phyloP scores from a whole-genome alignment of 1,140 invertebrate species.

The Apis cerana region DNA sequence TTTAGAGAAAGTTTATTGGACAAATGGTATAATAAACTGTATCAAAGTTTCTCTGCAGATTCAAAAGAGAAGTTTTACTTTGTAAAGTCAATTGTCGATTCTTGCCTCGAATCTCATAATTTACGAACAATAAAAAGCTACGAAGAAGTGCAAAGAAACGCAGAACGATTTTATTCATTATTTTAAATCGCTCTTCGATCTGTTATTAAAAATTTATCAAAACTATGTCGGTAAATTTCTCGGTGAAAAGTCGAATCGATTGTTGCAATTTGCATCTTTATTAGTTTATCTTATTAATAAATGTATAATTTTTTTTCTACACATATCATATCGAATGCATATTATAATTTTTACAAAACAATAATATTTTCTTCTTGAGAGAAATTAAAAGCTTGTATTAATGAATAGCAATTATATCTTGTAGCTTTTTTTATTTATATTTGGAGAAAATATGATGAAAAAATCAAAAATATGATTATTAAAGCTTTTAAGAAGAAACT shows the following conservation, averaged over 20 bases:
- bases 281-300: background rate
- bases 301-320: background rate
- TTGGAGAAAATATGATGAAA: background rate
- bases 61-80: background rate
- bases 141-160: background rate
- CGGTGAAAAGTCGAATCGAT: background rate
- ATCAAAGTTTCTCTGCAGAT: background rate
- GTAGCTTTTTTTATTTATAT: background rate
- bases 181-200: background rate
- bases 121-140: background rate
- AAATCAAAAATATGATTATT: slow-evolving; percentile 5
- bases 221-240: background rate
- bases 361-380: no score
- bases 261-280: background rate
- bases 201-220: background rate
- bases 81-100: background rate
- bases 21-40: background rate
- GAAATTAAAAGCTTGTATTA: no score
- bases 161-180: background rate
- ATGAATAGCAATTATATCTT: no score
- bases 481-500: slow-evolving; percentile 22
- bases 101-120: background rate
- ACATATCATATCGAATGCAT: no score
- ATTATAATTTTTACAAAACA: no score
- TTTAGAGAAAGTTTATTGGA: background rate